Evolutionary conservation across 2,888 invertebrate species (phyloP), one percentile per base, ranked within the genome.

Genomic region (Agrilus cyanescens): DNA sequence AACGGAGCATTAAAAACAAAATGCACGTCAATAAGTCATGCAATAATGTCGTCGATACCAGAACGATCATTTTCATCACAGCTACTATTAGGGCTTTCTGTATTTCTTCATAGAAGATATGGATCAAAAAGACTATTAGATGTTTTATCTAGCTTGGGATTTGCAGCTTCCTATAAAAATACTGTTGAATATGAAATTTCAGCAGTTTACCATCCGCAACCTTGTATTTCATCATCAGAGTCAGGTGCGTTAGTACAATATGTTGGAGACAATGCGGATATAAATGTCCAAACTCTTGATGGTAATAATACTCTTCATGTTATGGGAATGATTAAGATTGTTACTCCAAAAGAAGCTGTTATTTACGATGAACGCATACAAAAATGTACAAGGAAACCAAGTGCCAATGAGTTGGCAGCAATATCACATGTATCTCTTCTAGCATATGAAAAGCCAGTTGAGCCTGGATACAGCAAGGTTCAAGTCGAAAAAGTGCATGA

Each of bases 31-130:
- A 18, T 18, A 3, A 18, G 18, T 18, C 18, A 18, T 5, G 18
- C 18, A 18, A 18, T 18, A 18, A 4, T 18, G 18, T 3, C 18
- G 5, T 18, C 18, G 18, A 18, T 18, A 18, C 18, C 4, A 18
- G 18, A 18, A 18, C 18, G 18, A 5, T 18, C 18, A 18, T 18
- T 18, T 47, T 53, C 50, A 43, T 60, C 57, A 45, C 51, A 53
- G 50, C 48, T 60, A 51, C 55, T 52, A 46, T 48, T 56, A 37
- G 47, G 48, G 43, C 53, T 61, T 50, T 52, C 54, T 38, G 56
- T 55, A 52, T 59, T 58, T 53, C 51, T 59, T 52, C 51, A 57
- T 44, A 52, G 51, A 54, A 54, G 53, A 54, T 61, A 53, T 54
- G 61, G 48, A n/a, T 58, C 58, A 32, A 61, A 56, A 55, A 52